Evolutionary conservation across 2,888 invertebrate genomes (phyloP).

Genomic region (Malachius bipustulatus): DNA sequence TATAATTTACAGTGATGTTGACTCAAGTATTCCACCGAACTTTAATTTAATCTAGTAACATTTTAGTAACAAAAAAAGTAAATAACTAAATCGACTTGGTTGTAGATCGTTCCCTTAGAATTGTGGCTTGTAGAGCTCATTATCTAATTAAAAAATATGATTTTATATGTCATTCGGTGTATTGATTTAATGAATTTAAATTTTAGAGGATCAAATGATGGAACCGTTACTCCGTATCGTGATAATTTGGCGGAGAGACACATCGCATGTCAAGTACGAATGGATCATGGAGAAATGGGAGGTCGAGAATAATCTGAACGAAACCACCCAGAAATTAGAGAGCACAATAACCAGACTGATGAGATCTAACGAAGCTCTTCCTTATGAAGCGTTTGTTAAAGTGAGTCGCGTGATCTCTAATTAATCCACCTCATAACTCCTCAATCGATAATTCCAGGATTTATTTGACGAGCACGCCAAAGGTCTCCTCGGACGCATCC

Average conservation of each 20-base stretch:
- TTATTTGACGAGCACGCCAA: constrained; percentile 67
- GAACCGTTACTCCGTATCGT: constrained; percentile 69
- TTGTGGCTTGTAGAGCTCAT: too few relatives aligned
- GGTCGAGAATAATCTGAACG: constrained; percentile 46
- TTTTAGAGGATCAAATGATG: constrained; percentile 44
- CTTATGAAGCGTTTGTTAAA: constrained; percentile 68
- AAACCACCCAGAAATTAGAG: constrained; percentile 61
- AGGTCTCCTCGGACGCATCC: constrained; percentile 56
- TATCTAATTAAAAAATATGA: too few relatives aligned
- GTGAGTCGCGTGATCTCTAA: constrained; percentile 32
- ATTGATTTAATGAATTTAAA: too few relatives aligned
- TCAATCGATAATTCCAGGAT: constrained; percentile 42
- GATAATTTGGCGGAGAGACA: constrained; percentile 81
- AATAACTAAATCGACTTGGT: too few relatives aligned
- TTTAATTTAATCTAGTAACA: too few relatives aligned
- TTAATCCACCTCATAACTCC: constrained; percentile 6
- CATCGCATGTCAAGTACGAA: constrained; percentile 78
- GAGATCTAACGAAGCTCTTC: constrained; percentile 59
- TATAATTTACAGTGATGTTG: too few relatives aligned
- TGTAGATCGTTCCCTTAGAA: too few relatives aligned
- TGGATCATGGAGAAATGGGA: constrained; percentile 71
- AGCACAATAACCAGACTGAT: constrained; percentile 59
- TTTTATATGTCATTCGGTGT: too few relatives aligned
- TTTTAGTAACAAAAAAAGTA: too few relatives aligned
- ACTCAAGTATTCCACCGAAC: too few relatives aligned